Evolutionary conservation across 2,113 vertebrate genomes (phyloP).

Genomic region (Propithecus coquereli): DNA sequence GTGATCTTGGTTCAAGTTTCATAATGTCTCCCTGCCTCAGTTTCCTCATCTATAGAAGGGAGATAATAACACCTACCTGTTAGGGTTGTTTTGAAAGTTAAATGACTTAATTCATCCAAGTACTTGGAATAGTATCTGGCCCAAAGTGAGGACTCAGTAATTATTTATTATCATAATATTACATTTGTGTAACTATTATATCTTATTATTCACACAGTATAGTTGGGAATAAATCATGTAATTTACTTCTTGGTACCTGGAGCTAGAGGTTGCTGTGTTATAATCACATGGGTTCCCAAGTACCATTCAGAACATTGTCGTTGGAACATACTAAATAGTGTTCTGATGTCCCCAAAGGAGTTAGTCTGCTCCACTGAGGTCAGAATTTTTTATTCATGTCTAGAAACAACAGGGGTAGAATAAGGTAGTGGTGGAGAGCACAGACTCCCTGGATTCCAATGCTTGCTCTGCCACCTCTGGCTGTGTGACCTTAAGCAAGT

Average conservation of each 20-base stretch:
- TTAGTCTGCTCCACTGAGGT: background rate
- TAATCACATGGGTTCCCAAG: background rate
- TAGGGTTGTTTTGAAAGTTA: background rate
- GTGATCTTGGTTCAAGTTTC: background rate
- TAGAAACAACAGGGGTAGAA: background rate
- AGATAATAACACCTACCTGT: background rate
- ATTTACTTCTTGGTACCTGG: background rate
- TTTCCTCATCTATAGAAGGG: slow-evolving; percentile 21
- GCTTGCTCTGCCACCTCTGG: background rate
- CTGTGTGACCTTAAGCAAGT: background rate
- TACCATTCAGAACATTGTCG: background rate
- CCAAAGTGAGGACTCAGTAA: background rate
- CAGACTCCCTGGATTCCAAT: background rate
- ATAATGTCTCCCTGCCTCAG: background rate
- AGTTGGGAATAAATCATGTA: background rate
- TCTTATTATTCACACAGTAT: background rate
- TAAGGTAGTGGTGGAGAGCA: background rate
- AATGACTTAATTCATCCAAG: background rate
- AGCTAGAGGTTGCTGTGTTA: background rate
- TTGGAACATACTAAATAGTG: background rate
- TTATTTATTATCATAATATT: slow-evolving; percentile 24
- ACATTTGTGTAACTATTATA: background rate
- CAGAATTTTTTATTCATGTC: background rate
- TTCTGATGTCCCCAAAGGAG: background rate
- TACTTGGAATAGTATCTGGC: background rate